Percentiles rank a stretch among this genome's conserved stretches.
phyloP scores from a whole-genome alignment of 2,113 vertebrate genomes.

The Calyptommatus sinebrachiatus region DNA sequence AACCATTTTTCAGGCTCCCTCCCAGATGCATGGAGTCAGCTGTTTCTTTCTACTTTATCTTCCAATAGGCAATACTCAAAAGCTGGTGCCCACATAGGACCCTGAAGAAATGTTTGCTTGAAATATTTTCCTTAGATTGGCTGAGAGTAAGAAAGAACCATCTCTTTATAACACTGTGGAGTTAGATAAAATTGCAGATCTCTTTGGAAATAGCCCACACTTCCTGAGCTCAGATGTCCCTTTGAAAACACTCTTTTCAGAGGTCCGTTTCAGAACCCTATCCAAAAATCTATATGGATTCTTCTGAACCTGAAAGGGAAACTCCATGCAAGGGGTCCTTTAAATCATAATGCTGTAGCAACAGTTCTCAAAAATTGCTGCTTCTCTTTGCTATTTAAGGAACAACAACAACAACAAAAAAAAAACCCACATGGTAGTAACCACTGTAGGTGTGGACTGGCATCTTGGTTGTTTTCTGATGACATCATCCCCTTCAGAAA shows the following conservation, averaged over 20 bases:
- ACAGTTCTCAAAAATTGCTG: neutral
- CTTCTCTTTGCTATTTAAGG: neutral
- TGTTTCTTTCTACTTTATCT: neutral
- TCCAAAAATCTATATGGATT: neutral
- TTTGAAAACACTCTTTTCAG: neutral
- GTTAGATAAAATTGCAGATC: neutral
- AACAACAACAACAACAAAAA: neutral
- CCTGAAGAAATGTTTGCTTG: neutral
- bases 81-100: neutral
- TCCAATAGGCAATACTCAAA: neutral
- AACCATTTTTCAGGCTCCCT: slow-evolving; percentile 9
- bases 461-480: neutral
- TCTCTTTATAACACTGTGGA: neutral
- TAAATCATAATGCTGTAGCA: neutral
- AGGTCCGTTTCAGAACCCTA: neutral
- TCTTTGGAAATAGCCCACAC: neutral
- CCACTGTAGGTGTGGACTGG: neutral
- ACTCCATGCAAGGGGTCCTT: neutral
- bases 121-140: neutral
- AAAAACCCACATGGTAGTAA: neutral
- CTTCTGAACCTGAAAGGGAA: no score
- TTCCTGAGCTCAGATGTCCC: neutral
- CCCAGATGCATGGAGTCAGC: rapidly evolving
- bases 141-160: neutral
- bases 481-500: neutral